Percentiles rank a stretch among this genome's conserved stretches.
Evolutionary conservation across 2,888 invertebrate genomes (phyloP).

Genomic region (Monoplex corrugatus): DNA sequence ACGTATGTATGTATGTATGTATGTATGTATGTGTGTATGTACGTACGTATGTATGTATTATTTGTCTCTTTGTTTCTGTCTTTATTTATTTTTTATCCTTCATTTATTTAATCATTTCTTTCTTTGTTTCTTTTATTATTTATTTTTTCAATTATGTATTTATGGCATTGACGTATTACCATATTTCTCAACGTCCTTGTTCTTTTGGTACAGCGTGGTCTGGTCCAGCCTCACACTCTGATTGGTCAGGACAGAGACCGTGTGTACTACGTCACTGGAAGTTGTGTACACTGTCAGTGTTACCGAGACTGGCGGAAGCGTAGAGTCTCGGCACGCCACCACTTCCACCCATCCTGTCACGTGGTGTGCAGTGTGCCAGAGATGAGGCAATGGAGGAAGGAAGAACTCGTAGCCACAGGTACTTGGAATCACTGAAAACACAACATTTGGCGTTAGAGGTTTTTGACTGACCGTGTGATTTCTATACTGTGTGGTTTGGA

Average conservation of each 20-base stretch:
- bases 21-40: too few species aligned
- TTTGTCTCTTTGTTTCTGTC: too few species aligned
- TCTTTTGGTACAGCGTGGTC: not conserved
- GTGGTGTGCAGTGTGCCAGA: not conserved
- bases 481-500: too few species aligned
- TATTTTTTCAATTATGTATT: not conserved
- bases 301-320: not conserved
- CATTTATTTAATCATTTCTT: too few species aligned
- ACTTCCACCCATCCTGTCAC: constrained; percentile 25
- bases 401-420: constrained; percentile 56
- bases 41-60: too few species aligned
- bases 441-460: not conserved
- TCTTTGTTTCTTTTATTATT: too few species aligned
- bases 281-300: constrained; percentile 23
- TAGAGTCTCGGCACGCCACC: constrained; percentile 20
- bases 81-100: too few species aligned
- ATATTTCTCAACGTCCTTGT: not conserved
- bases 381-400: constrained; percentile 50
- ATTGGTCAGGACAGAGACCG: not conserved
- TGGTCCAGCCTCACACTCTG: not conserved
- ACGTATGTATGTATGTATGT: too few species aligned
- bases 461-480: too few species aligned
- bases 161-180: not conserved
- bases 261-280: constrained; percentile 41
- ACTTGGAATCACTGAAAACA: constrained; percentile 36